A percentile compares a stretch with the other conserved stretches of the same genome.
Conservation (phyloP, 2,888 invertebrate species). For the Helobdella robusta region DNA sequence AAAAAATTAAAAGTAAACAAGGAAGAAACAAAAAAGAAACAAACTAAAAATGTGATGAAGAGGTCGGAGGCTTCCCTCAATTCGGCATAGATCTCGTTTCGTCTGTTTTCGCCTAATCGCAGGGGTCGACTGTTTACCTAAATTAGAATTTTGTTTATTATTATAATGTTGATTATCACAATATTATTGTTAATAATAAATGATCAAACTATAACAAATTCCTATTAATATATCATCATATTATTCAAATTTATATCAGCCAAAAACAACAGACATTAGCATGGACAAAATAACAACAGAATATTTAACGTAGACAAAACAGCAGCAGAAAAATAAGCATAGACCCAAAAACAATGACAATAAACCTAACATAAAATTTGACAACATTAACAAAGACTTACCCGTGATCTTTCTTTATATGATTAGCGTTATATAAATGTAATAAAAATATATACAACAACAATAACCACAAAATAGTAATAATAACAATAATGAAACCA, state of each 20-base stretch:
- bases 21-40: conserved; percentile 30
- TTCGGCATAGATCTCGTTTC: conserved; percentile 72
- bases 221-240: neutral
- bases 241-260: neutral
- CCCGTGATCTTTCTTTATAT: too few species aligned
- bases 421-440: too few species aligned
- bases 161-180: too few species aligned
- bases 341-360: too few species aligned
- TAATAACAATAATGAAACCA: neutral
- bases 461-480: conserved; percentile 4
- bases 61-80: conserved; percentile 65
- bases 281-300: too few species aligned
- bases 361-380: too few species aligned
- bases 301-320: too few species aligned
- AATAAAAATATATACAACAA: neutral
- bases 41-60: conserved; percentile 67
- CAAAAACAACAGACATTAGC: too few species aligned
- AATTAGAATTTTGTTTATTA: neutral
- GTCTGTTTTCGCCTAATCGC: conserved; percentile 75
- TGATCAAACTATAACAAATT: neutral
- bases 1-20: too few species aligned
- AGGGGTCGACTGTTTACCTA: conserved; percentile 50
- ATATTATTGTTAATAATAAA: neutral
- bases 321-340: too few species aligned
- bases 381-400: too few species aligned